Evolutionary conservation across 2,113 vertebrate genomes (phyloP).

Genomic region (Morphnarchus princeps): DNA sequence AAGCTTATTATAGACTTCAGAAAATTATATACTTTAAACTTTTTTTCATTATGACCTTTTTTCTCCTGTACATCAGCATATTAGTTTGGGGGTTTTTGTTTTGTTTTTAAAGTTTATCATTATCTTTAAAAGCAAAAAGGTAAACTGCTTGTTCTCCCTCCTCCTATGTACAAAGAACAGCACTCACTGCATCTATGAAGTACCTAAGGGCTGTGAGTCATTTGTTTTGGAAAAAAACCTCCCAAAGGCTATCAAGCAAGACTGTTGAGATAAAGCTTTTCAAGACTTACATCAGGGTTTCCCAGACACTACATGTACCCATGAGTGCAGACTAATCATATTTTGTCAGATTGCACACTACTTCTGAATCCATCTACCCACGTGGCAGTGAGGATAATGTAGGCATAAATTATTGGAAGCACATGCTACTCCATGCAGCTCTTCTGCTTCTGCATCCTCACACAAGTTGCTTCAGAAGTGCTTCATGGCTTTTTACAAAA

Average conservation of each 20-base stretch:
- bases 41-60: not conserved
- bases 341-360: conserved; percentile 16
- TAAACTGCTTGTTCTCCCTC: not conserved
- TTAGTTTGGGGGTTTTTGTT: not conserved
- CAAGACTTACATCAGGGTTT: conserved; percentile 48
- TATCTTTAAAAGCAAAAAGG: conserved; percentile 8
- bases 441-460: not conserved
- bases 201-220: not conserved
- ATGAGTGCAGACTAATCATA: conserved; percentile 31
- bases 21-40: not conserved
- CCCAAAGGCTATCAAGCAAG: conserved; percentile 7
- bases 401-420: not conserved
- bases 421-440: not conserved
- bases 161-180: not conserved
- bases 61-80: not conserved
- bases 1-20: not conserved
- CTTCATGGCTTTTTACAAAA: not conserved
- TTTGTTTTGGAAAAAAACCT: conserved; percentile 50
- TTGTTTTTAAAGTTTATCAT: not conserved
- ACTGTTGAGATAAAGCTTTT: conserved; percentile 36
- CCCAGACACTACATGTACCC: conserved; percentile 8
- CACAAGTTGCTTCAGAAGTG: not conserved
- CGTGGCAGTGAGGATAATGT: not conserved
- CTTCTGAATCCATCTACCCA: not conserved
- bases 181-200: not conserved